phyloP scores from a whole-genome alignment of 2,888 invertebrate genomes.

The Platycnemis pennipes region DNA sequence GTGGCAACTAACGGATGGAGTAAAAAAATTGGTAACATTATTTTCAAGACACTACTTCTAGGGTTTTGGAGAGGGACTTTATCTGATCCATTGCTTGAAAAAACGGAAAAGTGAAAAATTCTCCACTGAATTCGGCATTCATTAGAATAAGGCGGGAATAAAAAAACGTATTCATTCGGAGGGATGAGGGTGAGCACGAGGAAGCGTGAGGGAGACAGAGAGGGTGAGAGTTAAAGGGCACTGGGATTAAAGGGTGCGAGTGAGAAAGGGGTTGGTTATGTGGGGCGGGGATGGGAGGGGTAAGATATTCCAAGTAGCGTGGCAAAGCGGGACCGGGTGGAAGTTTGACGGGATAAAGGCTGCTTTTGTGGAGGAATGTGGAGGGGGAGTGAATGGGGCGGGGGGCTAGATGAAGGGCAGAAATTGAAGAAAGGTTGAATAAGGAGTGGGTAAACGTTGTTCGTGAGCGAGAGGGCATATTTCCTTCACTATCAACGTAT shows the following conservation, averaged over 20 bases:
- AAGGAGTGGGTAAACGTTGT: background rate
- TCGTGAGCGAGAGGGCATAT: background rate
- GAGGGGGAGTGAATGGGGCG: background rate
- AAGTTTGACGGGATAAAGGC: conserved; percentile 8
- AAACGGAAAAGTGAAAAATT: background rate
- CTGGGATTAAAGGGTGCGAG: background rate
- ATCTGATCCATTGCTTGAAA: background rate
- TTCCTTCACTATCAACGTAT: background rate
- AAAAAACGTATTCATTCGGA: background rate
- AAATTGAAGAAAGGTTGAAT: background rate
- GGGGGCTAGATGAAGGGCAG: background rate
- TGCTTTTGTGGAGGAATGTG: background rate
- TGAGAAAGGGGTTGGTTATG: background rate
- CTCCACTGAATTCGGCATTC: background rate
- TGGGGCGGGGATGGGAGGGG: background rate
- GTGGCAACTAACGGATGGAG: background rate
- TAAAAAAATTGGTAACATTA: background rate
- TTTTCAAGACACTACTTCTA: background rate
- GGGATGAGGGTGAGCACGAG: background rate
- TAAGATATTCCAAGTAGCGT: conserved; percentile 14
- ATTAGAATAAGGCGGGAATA: background rate
- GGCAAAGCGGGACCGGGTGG: background rate
- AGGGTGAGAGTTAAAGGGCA: background rate
- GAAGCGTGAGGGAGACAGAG: no score
- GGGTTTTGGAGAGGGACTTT: background rate